These are phyloP conservation scores for Dryobota labecula DNA, from an alignment of 2,888 invertebrate genomes.

Conservation along the genomic window DNA sequence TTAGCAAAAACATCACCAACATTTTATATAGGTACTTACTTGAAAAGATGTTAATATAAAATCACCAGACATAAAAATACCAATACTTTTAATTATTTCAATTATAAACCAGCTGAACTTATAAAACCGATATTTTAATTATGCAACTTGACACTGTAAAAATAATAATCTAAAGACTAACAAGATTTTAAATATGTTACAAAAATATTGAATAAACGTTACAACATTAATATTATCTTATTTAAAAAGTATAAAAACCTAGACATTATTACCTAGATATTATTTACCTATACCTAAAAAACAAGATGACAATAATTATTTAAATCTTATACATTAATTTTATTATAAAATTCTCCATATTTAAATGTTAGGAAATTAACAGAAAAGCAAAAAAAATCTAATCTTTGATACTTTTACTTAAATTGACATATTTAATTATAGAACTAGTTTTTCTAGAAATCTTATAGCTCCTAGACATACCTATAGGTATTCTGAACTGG, in stretches of 20 bases:
- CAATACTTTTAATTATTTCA: background rate
- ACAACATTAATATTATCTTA: background rate
- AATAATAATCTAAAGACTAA: background rate
- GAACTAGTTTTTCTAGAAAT: slow-evolving; percentile 43
- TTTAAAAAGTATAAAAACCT: background rate
- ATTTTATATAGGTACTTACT: no score
- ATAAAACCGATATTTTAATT: no score
- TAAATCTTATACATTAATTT: slow-evolving; percentile 16
- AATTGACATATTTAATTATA: slow-evolving; percentile 39
- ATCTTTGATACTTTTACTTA: slow-evolving; percentile 38
- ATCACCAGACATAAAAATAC: background rate
- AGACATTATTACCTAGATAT: background rate
- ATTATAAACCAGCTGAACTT: background rate
- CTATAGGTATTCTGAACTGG: background rate
- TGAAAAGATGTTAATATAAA: background rate
- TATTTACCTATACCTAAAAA: no score
- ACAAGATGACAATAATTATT: slow-evolving; percentile 18
- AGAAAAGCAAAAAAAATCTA: background rate
- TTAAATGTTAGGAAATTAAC: slow-evolving; percentile 9
- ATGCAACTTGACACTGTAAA: background rate
- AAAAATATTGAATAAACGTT: background rate
- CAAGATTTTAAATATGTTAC: background rate
- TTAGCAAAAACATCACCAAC: background rate
- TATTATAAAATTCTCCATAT: slow-evolving; percentile 9
- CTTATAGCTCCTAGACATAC: slow-evolving; percentile 8